Conservation (phyloP, 2,797 vertebrate genomes). For the Clarias pachynema region DNA sequence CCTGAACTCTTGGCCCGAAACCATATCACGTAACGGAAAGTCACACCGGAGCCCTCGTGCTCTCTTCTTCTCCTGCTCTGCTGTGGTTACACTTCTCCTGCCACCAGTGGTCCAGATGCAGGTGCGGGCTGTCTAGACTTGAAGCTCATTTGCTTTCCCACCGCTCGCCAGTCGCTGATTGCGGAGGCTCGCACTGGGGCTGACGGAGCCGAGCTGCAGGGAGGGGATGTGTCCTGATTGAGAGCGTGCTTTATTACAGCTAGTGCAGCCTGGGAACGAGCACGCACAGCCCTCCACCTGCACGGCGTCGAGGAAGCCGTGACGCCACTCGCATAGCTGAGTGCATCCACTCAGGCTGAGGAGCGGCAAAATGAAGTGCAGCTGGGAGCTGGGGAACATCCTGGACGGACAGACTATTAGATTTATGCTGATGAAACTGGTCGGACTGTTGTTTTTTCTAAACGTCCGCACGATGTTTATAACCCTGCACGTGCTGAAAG, state of each 20-base stretch:
- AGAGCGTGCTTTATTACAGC: slow-evolving; percentile 78
- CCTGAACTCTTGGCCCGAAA: slow-evolving; percentile 18
- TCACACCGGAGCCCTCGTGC: slow-evolving; percentile 31
- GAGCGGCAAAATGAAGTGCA: slow-evolving; percentile 51
- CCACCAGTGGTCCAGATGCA: slow-evolving; percentile 69
- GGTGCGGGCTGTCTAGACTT: slow-evolving; percentile 76
- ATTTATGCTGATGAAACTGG: slow-evolving; percentile 9
- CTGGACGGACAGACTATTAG: neutral
- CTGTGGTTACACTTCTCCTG: slow-evolving; percentile 61
- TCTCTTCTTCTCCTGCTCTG: slow-evolving; percentile 41
- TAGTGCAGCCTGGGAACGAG: slow-evolving; percentile 68
- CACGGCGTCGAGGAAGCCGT: slow-evolving; percentile 63
- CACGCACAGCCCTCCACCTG: slow-evolving; percentile 77
- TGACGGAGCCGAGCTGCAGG: slow-evolving; percentile 63
- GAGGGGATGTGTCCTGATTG: slow-evolving; percentile 72
- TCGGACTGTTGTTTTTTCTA: slow-evolving; percentile 3
- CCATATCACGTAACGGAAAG: slow-evolving; percentile 37
- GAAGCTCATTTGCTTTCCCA: slow-evolving; percentile 80
- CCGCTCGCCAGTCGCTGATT: slow-evolving; percentile 76
- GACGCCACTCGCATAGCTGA: slow-evolving; percentile 13
- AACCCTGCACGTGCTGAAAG: slow-evolving; percentile 10
- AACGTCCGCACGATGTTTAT: neutral
- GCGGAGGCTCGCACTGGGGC: slow-evolving; percentile 69
- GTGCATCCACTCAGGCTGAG: slow-evolving; percentile 26
- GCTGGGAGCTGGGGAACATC: slow-evolving; percentile 58